phyloP scores from a whole-genome alignment of 2,797 vertebrate genomes.

The Necrosyrtes monachus region DNA sequence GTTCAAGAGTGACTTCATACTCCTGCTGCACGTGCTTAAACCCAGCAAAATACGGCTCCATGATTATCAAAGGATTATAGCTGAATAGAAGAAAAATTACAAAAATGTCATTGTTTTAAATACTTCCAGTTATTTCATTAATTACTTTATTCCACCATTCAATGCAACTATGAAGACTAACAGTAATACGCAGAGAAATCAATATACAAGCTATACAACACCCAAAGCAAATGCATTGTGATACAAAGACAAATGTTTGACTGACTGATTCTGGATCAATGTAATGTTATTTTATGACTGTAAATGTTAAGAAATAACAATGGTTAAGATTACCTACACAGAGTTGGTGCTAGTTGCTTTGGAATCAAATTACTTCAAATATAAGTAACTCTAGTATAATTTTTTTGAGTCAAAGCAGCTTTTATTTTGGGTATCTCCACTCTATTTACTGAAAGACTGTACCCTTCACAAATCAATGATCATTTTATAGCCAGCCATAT shows the following conservation, averaged over 20 bases:
- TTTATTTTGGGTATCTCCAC: not conserved
- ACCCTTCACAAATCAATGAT: not conserved
- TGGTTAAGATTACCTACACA: not conserved
- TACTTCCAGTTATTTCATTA: not conserved
- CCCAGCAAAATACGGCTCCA: slow-evolving; percentile 88
- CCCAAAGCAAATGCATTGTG: not conserved
- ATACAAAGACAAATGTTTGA: not conserved
- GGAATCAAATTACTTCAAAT: not conserved
- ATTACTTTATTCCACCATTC: not conserved
- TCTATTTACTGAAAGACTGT: not conserved
- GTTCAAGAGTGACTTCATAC: slow-evolving; percentile 72
- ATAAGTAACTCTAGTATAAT: not conserved
- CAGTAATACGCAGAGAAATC: not conserved
- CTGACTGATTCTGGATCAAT: not conserved
- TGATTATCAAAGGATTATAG: slow-evolving; percentile 48
- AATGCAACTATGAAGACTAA: not conserved
- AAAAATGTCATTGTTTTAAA: not conserved
- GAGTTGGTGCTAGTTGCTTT: not conserved
- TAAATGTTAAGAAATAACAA: not conserved
- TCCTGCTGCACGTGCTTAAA: slow-evolving; percentile 79
- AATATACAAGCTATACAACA: not conserved
- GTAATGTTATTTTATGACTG: not conserved
- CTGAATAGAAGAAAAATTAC: slow-evolving; percentile 23
- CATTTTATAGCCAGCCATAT: not conserved
- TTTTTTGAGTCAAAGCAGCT: not conserved